Evolutionary conservation across 2,113 vertebrate genomes (phyloP).

Genomic region (Cnemophilus loriae): DNA sequence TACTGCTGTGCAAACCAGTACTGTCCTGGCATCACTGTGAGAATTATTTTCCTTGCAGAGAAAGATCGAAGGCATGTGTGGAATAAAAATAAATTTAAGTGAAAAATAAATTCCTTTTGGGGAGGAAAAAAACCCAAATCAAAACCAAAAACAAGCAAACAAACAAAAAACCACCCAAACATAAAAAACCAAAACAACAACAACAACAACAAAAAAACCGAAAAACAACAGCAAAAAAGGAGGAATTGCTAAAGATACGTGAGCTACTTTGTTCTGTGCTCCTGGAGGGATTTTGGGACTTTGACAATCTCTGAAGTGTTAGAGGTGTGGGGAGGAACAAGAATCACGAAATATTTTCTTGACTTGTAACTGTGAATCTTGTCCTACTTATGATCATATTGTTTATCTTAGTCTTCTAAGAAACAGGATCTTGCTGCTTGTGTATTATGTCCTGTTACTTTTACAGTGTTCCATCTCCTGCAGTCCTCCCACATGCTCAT

Average conservation of each 20-base stretch:
- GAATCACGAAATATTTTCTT: not conserved
- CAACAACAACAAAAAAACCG: no score
- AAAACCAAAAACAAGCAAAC: not conserved
- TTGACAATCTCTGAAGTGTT: not conserved
- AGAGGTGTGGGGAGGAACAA: not conserved
- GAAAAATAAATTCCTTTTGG: not conserved
- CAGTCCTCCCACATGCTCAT: not conserved
- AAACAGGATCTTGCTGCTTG: not conserved
- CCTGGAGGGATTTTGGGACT: not conserved
- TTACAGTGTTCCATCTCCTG: not conserved
- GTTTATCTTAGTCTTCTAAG: not conserved
- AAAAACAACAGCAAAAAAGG: no score
- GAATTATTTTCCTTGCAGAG: not conserved
- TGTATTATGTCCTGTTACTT: not conserved
- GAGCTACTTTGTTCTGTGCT: not conserved
- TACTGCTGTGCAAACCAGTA: not conserved
- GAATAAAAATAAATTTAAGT: not conserved
- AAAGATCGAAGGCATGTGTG: not conserved
- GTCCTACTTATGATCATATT: not conserved
- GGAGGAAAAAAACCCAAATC: fast-evolving
- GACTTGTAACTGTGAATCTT: not conserved
- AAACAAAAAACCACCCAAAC: not conserved
- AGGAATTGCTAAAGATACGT: not conserved
- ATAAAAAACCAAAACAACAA: not conserved
- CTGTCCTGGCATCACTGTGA: not conserved